Evolutionary conservation across 2,113 vertebrate genomes (phyloP).

Genomic region (Phodopus roborovskii): DNA sequence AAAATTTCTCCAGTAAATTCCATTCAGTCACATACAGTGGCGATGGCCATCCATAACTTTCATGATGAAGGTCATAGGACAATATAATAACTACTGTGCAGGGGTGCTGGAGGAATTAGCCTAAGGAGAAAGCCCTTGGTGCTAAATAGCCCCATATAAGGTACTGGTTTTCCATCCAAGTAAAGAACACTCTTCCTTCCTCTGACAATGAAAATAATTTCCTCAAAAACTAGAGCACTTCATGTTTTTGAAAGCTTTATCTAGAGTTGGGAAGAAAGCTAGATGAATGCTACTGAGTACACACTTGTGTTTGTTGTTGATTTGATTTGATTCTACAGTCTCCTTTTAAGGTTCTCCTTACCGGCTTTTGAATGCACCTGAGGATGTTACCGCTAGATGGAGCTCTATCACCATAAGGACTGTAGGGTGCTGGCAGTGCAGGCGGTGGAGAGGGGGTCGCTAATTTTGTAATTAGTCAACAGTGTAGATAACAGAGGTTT

Average conservation of each 20-base stretch:
- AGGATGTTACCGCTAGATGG: constrained; percentile 53
- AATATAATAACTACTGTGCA: constrained; percentile 10
- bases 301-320: not conserved
- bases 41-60: not conserved
- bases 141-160: constrained; percentile 59
- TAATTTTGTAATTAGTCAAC: constrained; percentile 49
- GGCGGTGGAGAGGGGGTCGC: not conserved
- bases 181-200: not conserved
- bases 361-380: not conserved
- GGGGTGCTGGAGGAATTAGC: constrained; percentile 31
- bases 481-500: constrained; percentile 30
- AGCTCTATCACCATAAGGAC: not conserved
- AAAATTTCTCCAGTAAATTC: constrained; percentile 27
- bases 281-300: not conserved
- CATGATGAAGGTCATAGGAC: not conserved
- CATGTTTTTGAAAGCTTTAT: not conserved
- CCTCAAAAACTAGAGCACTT: not conserved
- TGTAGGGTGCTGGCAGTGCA: rapidly evolving
- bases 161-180: not conserved
- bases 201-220: not conserved
- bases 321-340: not conserved
- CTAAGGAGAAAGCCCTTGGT: constrained; percentile 31
- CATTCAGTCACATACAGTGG: not conserved
- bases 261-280: not conserved
- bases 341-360: not conserved